Evolutionary conservation across 2,113 vertebrate genomes (phyloP).

Genomic region (Opisthocomus hoazin): DNA sequence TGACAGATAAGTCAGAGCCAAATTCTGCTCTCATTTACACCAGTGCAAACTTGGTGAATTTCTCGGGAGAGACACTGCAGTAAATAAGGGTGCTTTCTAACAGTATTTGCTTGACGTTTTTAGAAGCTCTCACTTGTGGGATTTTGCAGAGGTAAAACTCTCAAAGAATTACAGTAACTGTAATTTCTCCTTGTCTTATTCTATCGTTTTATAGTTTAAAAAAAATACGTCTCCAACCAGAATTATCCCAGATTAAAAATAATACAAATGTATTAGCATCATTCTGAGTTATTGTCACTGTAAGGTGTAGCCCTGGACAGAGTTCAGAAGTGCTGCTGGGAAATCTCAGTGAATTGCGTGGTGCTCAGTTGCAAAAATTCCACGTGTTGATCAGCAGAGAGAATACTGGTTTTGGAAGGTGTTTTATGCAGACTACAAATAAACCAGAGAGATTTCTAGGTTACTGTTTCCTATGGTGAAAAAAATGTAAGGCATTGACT

Average conservation of each 20-base stretch:
- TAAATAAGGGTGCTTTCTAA: not conserved
- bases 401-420: not conserved
- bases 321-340: not conserved
- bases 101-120: not conserved
- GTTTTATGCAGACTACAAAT: not conserved
- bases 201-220: not conserved
- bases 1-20: slow-evolving; percentile 37
- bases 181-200: not conserved
- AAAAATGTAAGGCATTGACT: not conserved
- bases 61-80: not conserved
- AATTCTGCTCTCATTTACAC: slow-evolving; percentile 38
- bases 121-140: not conserved
- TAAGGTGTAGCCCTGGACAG: not conserved
- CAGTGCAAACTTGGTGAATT: not conserved
- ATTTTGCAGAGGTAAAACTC: not conserved
- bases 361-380: not conserved
- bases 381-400: not conserved
- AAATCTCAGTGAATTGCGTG: not conserved
- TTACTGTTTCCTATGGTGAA: not conserved
- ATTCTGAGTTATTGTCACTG: not conserved
- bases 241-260: not conserved
- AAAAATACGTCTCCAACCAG: not conserved
- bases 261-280: not conserved
- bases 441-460: not conserved
- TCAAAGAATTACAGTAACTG: not conserved